Evolutionary conservation across 2,888 invertebrate species (phyloP).

Genomic region (Serripes groenlandicus): DNA sequence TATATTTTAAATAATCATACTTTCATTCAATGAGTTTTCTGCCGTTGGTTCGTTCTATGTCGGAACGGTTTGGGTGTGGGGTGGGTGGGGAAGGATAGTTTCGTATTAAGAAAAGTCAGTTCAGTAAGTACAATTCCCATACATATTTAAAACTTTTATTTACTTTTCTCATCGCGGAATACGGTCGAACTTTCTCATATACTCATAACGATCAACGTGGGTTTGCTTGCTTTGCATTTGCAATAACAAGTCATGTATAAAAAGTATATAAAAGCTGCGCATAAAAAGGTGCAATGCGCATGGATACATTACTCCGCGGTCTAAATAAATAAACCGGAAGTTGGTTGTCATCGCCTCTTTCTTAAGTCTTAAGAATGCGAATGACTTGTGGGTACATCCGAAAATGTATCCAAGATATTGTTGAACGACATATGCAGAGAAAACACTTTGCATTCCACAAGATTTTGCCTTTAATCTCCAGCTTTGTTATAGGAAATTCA

Average conservation of each 20-base stretch:
- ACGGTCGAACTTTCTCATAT: constrained; percentile 52
- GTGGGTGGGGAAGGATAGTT: background rate
- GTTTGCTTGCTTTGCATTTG: constrained; percentile 9
- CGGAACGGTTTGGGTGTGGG: background rate
- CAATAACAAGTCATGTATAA: constrained; percentile 20
- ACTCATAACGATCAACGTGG: constrained; percentile 56
- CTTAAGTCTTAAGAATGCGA: background rate
- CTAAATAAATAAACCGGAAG: constrained; percentile 1
- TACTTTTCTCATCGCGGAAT: constrained; percentile 48
- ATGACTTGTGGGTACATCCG: constrained; percentile 3
- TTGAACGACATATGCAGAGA: constrained; percentile 14
- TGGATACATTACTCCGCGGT: constrained; percentile 18
- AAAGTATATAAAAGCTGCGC: constrained; percentile 16
- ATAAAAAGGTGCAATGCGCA: constrained; percentile 1
- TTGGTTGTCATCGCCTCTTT: background rate
- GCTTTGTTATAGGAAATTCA: background rate
- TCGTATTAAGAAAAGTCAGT: background rate
- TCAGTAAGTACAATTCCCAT: constrained; percentile 29
- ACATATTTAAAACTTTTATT: constrained; percentile 61
- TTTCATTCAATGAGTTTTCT: too few relatives aligned
- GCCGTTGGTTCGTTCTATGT: background rate
- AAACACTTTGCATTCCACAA: constrained; percentile 16
- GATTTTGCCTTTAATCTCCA: constrained; percentile 16
- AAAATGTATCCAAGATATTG: constrained; percentile 17
- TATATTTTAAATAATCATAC: too few relatives aligned